A percentile compares a stretch with the other conserved stretches of the same genome.
Conservation (phyloP, 2,888 invertebrate genomes). For the Drosophila birchii region DNA sequence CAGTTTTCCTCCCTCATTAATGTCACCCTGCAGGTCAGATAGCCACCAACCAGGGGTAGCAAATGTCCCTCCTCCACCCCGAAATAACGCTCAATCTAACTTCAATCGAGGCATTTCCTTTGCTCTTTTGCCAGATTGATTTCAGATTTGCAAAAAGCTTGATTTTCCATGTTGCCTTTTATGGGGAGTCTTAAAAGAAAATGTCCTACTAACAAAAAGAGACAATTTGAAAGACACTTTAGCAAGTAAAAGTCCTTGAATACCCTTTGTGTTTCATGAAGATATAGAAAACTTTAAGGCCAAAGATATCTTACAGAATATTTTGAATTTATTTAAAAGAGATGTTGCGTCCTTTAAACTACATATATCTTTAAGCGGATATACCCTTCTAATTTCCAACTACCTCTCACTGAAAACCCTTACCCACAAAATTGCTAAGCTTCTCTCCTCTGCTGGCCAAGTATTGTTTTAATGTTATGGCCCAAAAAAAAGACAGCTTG, state of each 20-base stretch:
- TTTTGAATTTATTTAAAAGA: background rate
- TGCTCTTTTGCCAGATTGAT: conserved; percentile 35
- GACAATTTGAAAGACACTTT: conserved; percentile 7
- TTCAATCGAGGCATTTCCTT: conserved; percentile 24
- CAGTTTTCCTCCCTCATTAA: conserved; percentile 53
- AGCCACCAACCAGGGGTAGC: background rate
- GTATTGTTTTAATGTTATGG: conserved; percentile 50
- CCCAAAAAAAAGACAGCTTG: background rate
- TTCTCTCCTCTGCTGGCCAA: conserved; percentile 2
- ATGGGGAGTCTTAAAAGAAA: conserved; percentile 60
- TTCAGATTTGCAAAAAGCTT: conserved; percentile 39
- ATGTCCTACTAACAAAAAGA: conserved; percentile 28
- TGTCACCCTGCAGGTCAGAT: conserved; percentile 53
- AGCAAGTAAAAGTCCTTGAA: conserved; percentile 8
- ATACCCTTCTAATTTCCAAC: background rate
- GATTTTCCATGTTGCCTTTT: conserved; percentile 38
- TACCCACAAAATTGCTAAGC: conserved; percentile 62
- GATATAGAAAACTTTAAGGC: background rate
- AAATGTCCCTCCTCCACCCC: background rate
- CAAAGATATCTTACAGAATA: background rate
- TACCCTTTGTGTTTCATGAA: background rate
- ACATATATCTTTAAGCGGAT: background rate
- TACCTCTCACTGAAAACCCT: conserved; percentile 44
- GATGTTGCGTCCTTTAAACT: accelerated
- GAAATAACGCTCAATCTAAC: conserved; percentile 36